A percentile compares a stretch with the other conserved stretches of the same genome.
These are phyloP conservation scores for Alces alces DNA, from an alignment of 2,113 vertebrate species.

Conservation along the genomic window DNA sequence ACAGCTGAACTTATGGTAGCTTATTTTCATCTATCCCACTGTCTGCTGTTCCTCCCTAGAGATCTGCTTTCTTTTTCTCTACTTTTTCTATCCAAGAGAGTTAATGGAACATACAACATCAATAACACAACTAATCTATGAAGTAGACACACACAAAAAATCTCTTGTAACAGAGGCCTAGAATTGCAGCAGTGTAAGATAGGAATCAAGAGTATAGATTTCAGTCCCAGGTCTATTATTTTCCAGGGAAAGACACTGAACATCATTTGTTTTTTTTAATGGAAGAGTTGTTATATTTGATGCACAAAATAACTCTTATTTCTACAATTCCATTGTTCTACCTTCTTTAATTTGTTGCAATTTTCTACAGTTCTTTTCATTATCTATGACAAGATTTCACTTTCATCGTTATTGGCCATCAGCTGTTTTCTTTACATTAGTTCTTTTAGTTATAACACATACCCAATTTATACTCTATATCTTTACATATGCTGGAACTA, in stretches of 20 bases:
- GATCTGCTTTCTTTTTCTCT: constrained; percentile 13
- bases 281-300: background rate
- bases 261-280: background rate
- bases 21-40: constrained; percentile 40
- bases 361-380: background rate
- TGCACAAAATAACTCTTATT: background rate
- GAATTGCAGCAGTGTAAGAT: background rate
- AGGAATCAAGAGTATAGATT: background rate
- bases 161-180: background rate
- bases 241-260: background rate
- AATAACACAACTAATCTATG: constrained; percentile 7
- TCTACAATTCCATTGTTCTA: background rate
- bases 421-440: background rate
- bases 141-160: background rate
- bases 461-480: background rate
- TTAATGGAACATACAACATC: constrained; percentile 34
- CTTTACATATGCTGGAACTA: background rate
- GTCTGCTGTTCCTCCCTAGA: background rate
- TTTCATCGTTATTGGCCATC: background rate
- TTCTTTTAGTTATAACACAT: background rate
- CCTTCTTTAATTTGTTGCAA: background rate
- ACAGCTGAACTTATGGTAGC: background rate
- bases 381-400: background rate
- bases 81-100: background rate
- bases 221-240: background rate